Base-by-base conservation (phyloP, 2,113 vertebrate genomes). In the Falco punctatus region DNA sequence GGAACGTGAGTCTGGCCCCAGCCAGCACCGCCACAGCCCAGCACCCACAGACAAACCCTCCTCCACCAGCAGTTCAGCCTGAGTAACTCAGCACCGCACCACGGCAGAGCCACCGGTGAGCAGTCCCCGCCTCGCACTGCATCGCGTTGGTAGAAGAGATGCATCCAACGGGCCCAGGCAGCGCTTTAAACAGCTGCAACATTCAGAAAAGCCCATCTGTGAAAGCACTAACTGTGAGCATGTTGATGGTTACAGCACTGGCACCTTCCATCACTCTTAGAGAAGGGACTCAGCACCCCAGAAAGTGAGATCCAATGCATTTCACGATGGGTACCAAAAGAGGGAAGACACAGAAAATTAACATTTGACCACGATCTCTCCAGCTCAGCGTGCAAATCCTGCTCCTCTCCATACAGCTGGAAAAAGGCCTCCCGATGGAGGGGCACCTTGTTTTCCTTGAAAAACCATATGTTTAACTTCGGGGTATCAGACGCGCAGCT, bases 131-230 rank as follows among this genome's bases (percentile, higher is more conserved):
- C 1, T 5, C 51, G 52, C 6, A 4, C 88, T 38, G 71, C 46
- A 23, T 26, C 4, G 1, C 0, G 0, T 3, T 73, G 72, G 57
- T 42, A 42, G 54, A n/a, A 69, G 24, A 71, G 46, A n/a, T 5
- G 17, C 3, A 5, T 14, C 61, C 90, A 74, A 40, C 30, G 38
- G 59, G 81, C 59, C 46, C 84, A 32, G 57, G 3, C 26, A 58
- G 32, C 1, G 3, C 64, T 77, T 80, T 27, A 8, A 82, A 61
- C 1, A 2, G 17, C 59, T 71, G 38, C 73, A 69, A 30, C 6
- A 21, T 11, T 54, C 38, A 54, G 72, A 23, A 57, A 66, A 71
- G 83, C 40, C n/a, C 1, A 71, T 8, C 44, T 19, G 28, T 30
- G 38, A 58, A 26, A 69, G 55, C 66, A 28, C 66, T 26, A 13